Evolutionary conservation across 2,888 invertebrate genomes (phyloP), one percentile per base, ranked within the genome.

Genomic region (Drosophila picticornis): DNA sequence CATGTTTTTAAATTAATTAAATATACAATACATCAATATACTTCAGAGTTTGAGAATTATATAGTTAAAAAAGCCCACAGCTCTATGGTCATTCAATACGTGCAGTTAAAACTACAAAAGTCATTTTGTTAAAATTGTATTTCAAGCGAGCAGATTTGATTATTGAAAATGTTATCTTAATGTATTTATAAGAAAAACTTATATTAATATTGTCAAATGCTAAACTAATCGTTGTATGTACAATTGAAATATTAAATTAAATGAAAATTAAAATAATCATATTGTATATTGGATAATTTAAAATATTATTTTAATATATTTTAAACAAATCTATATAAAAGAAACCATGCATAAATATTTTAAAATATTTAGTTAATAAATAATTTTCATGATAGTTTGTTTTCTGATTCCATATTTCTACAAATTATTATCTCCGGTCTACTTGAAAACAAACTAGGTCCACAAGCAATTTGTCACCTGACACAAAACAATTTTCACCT

Each of bases 1-100:
- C n/a, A n/a, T n/a, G n/a, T n/a, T n/a, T n/a, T n/a, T n/a, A n/a
- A n/a, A n/a, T n/a, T n/a, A n/a, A n/a, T n/a, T n/a, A n/a, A n/a
- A 22, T 46, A 0, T 7, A 7, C 1, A 22, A 22, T 22, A 43
- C 1, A 6, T 0, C 11, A 6, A 11, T 2, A 43, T 11, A 11
- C 0, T n/a, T 43, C 6, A 13, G 6, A 22, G 43, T 0, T 4
- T n/a, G 10, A 10, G 40, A n/a, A 40, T 10, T 40, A n/a, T n/a
- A n/a, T n/a, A 0, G 1, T 5, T 40, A n/a, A 40, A 1, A 0
- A 40, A 0, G 0, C 2, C 1, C 4, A 1, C n/a, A n/a, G n/a
- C 1, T n/a, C 2, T n/a, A 40, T 34, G 4, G 34, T 13, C 9
- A n/a, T 1, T 40, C 1, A 40, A 10, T 40, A n/a, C 0, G 10